phyloP scores from a whole-genome alignment of 2,888 invertebrate species.

The Branchellion lobata region DNA sequence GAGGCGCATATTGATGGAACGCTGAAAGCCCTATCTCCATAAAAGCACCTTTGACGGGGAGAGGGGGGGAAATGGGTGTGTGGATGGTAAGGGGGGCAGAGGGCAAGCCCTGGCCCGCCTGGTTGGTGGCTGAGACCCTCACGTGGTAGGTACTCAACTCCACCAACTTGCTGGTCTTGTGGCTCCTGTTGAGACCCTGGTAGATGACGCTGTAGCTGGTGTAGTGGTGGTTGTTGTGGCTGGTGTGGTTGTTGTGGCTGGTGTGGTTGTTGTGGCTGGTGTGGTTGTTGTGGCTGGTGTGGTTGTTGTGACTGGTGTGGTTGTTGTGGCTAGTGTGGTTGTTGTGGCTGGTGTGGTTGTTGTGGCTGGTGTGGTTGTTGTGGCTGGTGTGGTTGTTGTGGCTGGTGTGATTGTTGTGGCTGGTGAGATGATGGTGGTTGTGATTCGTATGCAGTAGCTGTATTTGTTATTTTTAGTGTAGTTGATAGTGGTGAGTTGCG shows the following conservation, averaged over 20 bases:
- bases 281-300: too few relatives aligned
- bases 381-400: constrained; percentile 73
- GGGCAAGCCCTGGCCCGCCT: constrained; percentile 80
- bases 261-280: too few relatives aligned
- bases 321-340: constrained; percentile 71
- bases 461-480: neutral
- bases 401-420: constrained; percentile 56
- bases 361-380: constrained; percentile 76
- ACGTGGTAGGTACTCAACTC: constrained; percentile 81
- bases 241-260: too few relatives aligned
- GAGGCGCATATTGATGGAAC: too few relatives aligned
- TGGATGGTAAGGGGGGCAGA: constrained; percentile 72
- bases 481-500: too few relatives aligned
- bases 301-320: constrained; percentile 75
- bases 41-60: constrained; percentile 70
- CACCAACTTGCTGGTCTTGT: constrained; percentile 79
- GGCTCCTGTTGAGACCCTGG: constrained; percentile 75
- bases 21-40: neutral
- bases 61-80: constrained; percentile 79
- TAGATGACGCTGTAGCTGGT: constrained; percentile 66
- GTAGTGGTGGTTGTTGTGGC: neutral
- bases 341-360: constrained; percentile 64
- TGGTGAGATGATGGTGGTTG: neutral
- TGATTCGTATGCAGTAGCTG: too few relatives aligned
- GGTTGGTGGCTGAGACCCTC: constrained; percentile 80